A percentile compares a stretch with the other conserved stretches of the same genome.
phyloP scores from a whole-genome alignment of 2,797 vertebrate species.

The Agapornis canus region DNA sequence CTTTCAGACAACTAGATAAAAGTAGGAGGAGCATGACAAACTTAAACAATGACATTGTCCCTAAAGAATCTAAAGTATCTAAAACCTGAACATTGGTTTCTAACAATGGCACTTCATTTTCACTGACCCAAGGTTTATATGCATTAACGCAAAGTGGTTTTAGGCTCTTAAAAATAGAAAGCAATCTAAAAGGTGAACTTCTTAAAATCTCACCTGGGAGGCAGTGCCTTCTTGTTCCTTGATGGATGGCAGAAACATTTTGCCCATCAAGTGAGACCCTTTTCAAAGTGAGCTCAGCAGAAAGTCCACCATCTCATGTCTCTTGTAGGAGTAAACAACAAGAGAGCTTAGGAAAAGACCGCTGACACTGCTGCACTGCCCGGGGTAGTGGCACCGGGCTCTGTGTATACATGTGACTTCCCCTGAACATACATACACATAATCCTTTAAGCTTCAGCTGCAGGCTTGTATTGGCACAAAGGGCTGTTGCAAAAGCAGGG shows the following conservation, averaged over 20 bases:
- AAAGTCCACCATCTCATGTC: not conserved
- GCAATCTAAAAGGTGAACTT: not conserved
- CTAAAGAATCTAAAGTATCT: not conserved
- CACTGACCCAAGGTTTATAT: not conserved
- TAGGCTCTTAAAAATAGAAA: not conserved
- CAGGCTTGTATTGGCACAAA: constrained; percentile 63
- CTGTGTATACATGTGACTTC: constrained; percentile 85
- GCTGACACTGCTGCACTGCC: not conserved
- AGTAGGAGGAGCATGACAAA: not conserved
- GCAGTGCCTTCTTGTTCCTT: not conserved
- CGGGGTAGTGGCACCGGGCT: constrained; percentile 64
- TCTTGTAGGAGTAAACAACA: not conserved
- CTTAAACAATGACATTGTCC: not conserved
- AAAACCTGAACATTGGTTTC: not conserved
- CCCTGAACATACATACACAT: not conserved
- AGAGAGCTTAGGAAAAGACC: not conserved
- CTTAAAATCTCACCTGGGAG: constrained; percentile 56
- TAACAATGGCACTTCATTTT: not conserved
- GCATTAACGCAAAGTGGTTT: not conserved
- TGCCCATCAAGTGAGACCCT: not conserved
- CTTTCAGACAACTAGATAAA: not conserved
- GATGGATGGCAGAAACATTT: constrained; percentile 5
- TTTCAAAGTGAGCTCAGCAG: not conserved
- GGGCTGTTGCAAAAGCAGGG: constrained; percentile 6
- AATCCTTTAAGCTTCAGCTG: constrained; percentile 33